These are phyloP conservation scores for Monopterus albus DNA, from an alignment of 2,113 vertebrate species.

Conservation along the genomic window DNA sequence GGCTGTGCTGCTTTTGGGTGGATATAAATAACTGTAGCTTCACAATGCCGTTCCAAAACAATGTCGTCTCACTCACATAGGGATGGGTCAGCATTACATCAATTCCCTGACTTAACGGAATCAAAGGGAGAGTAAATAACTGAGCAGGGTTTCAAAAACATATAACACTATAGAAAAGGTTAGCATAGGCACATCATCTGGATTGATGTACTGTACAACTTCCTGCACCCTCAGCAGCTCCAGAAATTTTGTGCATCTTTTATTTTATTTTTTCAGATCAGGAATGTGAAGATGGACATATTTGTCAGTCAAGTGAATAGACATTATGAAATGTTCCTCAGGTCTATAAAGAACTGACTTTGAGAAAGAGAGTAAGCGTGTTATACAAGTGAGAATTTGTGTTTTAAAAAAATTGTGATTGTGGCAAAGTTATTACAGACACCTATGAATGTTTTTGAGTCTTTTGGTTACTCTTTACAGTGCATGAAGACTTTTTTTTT, in stretches of 20 bases:
- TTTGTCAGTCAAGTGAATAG: conserved; percentile 57
- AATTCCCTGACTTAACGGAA: conserved; percentile 54
- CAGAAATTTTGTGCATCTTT: conserved; percentile 53
- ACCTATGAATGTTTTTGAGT: conserved; percentile 77
- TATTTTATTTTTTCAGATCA: conserved; percentile 61
- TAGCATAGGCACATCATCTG: conserved; percentile 68
- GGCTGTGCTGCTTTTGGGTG: conserved; percentile 77
- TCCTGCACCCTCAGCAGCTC: conserved; percentile 68
- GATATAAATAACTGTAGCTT: conserved; percentile 78
- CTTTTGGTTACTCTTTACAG: conserved; percentile 76
- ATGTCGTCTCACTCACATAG: conserved; percentile 56
- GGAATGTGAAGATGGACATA: conserved; percentile 74
- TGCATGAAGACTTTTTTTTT: conserved; percentile 71
- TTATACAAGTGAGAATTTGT: conserved; percentile 74
- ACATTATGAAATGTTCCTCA: conserved; percentile 74
- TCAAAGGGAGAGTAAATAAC: conserved; percentile 54
- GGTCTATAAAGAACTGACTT: conserved; percentile 75
- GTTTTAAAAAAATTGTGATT: conserved; percentile 81
- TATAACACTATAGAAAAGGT: conserved; percentile 69
- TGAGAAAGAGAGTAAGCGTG: conserved; percentile 69
- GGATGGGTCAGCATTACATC: conserved; percentile 54
- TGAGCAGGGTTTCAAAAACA: conserved; percentile 68
- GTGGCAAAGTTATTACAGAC: conserved; percentile 77
- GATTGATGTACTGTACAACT: conserved; percentile 57
- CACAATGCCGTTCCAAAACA: conserved; percentile 74